Evolutionary conservation across 2,888 invertebrate species (phyloP), one percentile per base, ranked within the genome.

Genomic region (Gnatocerus cornutus): DNA sequence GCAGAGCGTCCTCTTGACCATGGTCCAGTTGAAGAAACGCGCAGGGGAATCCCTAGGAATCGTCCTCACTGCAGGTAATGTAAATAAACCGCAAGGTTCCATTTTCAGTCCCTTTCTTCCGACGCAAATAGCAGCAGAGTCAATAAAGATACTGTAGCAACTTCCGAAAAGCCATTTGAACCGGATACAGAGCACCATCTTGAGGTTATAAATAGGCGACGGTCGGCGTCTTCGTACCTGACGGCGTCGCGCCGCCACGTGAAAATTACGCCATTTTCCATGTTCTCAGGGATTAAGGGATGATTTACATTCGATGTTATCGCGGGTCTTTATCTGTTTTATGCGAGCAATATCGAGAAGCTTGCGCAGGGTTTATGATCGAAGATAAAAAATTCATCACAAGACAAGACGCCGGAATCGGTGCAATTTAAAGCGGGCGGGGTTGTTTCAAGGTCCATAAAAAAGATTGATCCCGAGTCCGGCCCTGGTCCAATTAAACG

Each of bases 31-130:
- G 71, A 75, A 86, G 62, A 88, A 87, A 68, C 85, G 87, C 9
- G 85, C 85, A 0, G 89, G 89, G 45, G 87, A 88, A 80, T 84
- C 88, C 10, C 86, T 89, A 73, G 90, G 90, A 77, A 87, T 90
- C 73, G 86, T 89, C n/a, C 39, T 56, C 12, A 9, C 2, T 5
- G 16, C 56, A 41, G 41, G 16, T 56, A 30, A 52, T 21, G 21
- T 21, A 21, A 21, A 21, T 21, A 21, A 4, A 21, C 21, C 21
- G 4, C 21, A 21, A 21, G 21, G 21, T 21, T 21, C 21, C 21
- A 21, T 43, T 13, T 43, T 43, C 43, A 3, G 46, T 8, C 46
- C 8, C 16, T 50, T 16, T 3, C 27, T 8, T 4, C 14, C 7
- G 4, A 13, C 39, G 39, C 10, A 62, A 50, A 62, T 62, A 62